Evolutionary conservation across 37 sponge, comb jelly and placozoan genomes (phyloP).

Genomic region (Cliona cf. orientalis): DNA sequence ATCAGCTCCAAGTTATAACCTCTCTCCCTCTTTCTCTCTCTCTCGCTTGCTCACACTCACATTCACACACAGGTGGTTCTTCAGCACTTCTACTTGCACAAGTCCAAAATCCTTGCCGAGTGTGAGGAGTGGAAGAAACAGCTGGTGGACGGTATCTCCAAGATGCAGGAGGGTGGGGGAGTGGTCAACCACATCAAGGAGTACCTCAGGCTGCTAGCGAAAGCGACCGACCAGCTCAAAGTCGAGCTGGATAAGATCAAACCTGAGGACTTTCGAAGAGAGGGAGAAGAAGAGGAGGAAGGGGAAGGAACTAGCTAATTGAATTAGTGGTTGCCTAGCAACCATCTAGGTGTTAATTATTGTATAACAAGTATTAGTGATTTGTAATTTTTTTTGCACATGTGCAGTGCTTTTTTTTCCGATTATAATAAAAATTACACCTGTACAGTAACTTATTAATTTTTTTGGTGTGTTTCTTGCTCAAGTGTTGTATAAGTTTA

Average conservation of each 20-base stretch:
- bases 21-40: too few relatives aligned
- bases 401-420: background rate
- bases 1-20: too few relatives aligned
- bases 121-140: conserved; percentile 53
- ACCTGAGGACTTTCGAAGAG: background rate
- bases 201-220: conserved; percentile 24
- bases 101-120: conserved; percentile 52
- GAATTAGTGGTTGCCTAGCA: background rate
- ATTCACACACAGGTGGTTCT: conserved; percentile 62
- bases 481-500: background rate
- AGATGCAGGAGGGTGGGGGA: conserved; percentile 12
- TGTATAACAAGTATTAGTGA: background rate
- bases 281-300: conserved; percentile 5
- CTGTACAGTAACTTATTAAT: background rate
- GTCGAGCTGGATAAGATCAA: conserved; percentile 51
- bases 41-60: background rate
- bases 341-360: background rate
- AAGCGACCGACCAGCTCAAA: conserved; percentile 41
- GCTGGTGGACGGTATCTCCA: conserved; percentile 30
- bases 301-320: background rate
- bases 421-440: background rate
- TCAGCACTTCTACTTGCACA: conserved; percentile 80
- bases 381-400: background rate
- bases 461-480: background rate
- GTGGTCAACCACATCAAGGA: conserved; percentile 14